phyloP scores from a whole-genome alignment of 2,113 vertebrate species.

The Anhinga rufa region DNA sequence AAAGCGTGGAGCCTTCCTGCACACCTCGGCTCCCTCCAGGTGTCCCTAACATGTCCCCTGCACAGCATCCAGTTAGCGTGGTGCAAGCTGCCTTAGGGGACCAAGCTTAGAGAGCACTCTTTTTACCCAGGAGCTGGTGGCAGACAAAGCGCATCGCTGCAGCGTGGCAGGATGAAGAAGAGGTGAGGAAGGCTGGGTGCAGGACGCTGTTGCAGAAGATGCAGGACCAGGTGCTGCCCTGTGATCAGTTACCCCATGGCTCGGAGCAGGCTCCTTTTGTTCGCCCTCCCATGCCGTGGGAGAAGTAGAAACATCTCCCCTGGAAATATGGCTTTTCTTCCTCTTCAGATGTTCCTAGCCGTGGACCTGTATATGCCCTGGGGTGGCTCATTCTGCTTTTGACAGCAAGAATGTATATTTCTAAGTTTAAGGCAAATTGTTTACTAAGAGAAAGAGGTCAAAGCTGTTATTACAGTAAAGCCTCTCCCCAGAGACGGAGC shows the following conservation, averaged over 20 bases:
- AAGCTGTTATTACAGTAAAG: not conserved
- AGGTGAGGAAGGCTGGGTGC: not conserved
- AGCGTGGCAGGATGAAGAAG: not conserved
- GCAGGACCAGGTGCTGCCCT: not conserved
- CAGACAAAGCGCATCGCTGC: fast-evolving
- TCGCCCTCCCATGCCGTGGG: not conserved
- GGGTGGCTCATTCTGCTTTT: not conserved
- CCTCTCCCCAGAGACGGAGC: not conserved
- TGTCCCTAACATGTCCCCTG: not conserved
- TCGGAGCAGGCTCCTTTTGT: not conserved
- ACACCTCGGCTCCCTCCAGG: fast-evolving
- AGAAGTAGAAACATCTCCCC: not conserved
- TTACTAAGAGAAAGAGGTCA: not conserved
- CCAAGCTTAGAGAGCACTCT: fast-evolving
- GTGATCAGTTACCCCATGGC: not conserved
- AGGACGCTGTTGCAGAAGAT: not conserved
- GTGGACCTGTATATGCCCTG: not conserved
- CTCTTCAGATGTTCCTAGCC: not conserved
- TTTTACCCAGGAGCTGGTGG: not conserved
- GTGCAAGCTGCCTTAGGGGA: fast-evolving
- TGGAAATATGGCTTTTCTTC: not conserved
- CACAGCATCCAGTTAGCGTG: fast-evolving
- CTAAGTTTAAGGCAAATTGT: not conserved
- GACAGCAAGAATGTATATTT: not conserved
- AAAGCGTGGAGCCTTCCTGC: not conserved